Percentiles rank a stretch among this genome's conserved stretches.
Conservation (phyloP, 2,888 invertebrate genomes). For the Leucophenga maculata region DNA sequence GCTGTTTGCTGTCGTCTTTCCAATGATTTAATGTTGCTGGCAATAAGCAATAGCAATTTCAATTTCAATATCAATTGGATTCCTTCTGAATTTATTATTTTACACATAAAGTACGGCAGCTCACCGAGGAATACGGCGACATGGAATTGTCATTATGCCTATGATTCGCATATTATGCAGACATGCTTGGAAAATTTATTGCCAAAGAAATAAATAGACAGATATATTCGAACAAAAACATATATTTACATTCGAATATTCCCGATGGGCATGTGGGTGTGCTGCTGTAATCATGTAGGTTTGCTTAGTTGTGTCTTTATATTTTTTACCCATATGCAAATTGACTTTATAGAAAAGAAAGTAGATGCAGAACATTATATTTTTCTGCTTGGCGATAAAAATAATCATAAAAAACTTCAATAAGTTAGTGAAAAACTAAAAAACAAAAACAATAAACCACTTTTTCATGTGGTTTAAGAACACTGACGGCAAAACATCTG, state of each 20-base stretch:
- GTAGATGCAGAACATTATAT: not conserved
- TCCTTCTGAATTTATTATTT: conserved; percentile 38
- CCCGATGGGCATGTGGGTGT: not conserved
- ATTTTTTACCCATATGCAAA: conserved; percentile 8
- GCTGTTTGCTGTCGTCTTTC: conserved; percentile 8
- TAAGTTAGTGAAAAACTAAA: too few species aligned
- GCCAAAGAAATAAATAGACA: conserved; percentile 10
- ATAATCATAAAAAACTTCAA: too few species aligned
- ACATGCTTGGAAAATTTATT: conserved; percentile 21
- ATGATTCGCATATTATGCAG: conserved; percentile 22
- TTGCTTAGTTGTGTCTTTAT: too few species aligned
- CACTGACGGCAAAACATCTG: too few species aligned
- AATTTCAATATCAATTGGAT: conserved; percentile 36
- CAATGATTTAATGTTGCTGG: conserved; percentile 28
- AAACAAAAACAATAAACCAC: too few species aligned
- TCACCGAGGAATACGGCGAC: conserved; percentile 15
- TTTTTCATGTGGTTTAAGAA: too few species aligned
- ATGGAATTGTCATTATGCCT: conserved; percentile 24
- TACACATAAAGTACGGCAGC: not conserved
- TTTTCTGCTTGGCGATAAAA: not conserved
- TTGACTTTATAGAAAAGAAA: conserved; percentile 11
- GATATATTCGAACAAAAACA: not conserved
- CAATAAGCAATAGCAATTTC: conserved; percentile 33
- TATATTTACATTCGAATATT: not conserved
- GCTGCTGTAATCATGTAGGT: not conserved